These are phyloP conservation scores for Lithophane ornitopus DNA, from an alignment of 2,888 invertebrate genomes.

Conservation along the genomic window DNA sequence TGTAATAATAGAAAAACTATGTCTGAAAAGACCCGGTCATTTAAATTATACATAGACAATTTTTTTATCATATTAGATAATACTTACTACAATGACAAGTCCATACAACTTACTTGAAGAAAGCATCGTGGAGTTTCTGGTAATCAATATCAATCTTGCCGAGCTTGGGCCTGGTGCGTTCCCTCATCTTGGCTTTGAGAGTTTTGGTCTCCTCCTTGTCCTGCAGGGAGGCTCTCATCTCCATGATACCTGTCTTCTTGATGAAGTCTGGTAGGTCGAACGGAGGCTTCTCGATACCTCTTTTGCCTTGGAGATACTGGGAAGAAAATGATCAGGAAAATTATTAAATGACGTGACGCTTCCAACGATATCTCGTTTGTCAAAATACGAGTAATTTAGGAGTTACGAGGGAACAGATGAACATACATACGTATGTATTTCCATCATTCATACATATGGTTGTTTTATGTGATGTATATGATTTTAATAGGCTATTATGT, in stretches of 20 bases:
- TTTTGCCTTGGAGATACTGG: conserved; percentile 97
- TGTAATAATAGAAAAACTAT: background rate
- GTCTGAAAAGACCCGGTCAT: background rate
- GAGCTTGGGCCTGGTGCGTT: conserved; percentile 98
- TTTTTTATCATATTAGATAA: background rate
- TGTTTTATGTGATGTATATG: too few species aligned
- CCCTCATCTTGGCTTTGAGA: conserved; percentile 99
- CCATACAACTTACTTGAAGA: conserved; percentile 94
- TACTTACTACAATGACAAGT: background rate
- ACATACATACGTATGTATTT: background rate
- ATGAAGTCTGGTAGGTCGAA: conserved; percentile 99
- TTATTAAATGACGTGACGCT: background rate
- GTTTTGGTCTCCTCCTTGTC: conserved; percentile 99
- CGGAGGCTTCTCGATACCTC: conserved; percentile 99
- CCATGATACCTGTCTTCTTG: conserved; percentile 99
- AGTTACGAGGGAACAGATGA: background rate
- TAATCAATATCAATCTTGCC: conserved; percentile 99
- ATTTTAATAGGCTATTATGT: too few species aligned
- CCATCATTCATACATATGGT: too few species aligned
- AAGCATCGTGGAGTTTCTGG: conserved; percentile 99
- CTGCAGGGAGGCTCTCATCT: conserved; percentile 99
- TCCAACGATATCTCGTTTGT: background rate
- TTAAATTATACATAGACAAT: background rate
- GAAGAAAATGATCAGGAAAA: conserved; percentile 16
- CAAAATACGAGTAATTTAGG: background rate